Percentiles rank a stretch among this genome's conserved stretches.
Evolutionary conservation across 2,797 vertebrate species (phyloP).

Genomic region (Furcifer pardalis): DNA sequence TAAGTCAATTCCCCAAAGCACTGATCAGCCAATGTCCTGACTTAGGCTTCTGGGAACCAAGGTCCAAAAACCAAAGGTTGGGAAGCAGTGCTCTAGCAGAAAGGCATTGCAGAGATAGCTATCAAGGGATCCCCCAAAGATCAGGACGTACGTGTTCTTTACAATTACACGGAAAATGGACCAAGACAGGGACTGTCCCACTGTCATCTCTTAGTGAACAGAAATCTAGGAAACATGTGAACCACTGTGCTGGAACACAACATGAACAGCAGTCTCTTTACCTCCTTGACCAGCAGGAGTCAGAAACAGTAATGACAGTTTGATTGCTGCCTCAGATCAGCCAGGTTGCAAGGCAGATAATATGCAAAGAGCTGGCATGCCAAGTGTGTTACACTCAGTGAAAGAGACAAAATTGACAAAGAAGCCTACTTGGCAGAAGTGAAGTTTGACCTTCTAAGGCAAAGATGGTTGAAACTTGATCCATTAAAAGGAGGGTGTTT

Average conservation of each 20-base stretch:
- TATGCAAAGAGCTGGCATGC: neutral
- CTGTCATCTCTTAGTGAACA: neutral
- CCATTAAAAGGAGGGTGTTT: neutral
- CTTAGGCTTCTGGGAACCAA: too few species aligned
- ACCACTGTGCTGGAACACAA: neutral
- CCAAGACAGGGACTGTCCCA: neutral
- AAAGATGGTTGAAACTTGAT: neutral
- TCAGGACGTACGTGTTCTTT: neutral
- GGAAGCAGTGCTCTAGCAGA: too few species aligned
- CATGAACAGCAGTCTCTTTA: neutral
- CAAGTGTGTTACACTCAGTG: neutral
- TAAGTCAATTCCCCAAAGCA: too few species aligned
- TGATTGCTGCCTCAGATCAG: neutral
- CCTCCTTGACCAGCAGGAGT: neutral
- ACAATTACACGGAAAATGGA: neutral
- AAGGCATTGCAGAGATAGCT: too few species aligned
- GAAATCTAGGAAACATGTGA: neutral
- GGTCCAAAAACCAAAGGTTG: too few species aligned
- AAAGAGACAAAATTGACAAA: neutral
- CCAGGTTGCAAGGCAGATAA: neutral
- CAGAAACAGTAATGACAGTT: neutral
- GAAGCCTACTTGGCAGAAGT: neutral
- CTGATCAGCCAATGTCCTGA: too few species aligned
- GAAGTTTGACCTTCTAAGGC: neutral
- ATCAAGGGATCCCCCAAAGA: neutral